Conservation (phyloP, 2,888 invertebrate genomes). For the Aphodius sticticus region DNA sequence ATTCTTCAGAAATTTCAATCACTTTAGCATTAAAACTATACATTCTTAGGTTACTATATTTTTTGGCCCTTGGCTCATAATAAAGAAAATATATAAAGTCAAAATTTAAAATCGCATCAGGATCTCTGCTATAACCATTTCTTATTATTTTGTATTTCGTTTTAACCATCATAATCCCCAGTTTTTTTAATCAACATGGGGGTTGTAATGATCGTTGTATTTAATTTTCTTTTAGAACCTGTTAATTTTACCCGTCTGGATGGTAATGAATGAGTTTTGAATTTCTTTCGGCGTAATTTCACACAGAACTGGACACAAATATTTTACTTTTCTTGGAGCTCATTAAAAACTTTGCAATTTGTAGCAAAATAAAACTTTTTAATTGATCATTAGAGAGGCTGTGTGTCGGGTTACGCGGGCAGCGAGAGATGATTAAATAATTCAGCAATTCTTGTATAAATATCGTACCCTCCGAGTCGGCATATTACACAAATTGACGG, state of each 20-base stretch:
- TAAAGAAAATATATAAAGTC: too few species aligned
- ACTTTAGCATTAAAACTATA: too few species aligned
- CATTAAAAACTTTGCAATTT: constrained; percentile 14
- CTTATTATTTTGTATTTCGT: too few species aligned
- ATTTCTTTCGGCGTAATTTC: neutral
- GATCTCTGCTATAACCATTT: too few species aligned
- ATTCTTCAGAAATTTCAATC: too few species aligned
- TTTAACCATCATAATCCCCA: too few species aligned
- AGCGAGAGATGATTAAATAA: constrained; percentile 17
- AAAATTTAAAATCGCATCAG: too few species aligned
- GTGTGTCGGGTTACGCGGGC: neutral
- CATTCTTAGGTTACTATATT: too few species aligned
- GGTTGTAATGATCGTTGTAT: too few species aligned
- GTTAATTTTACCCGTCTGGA: neutral
- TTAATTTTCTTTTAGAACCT: neutral
- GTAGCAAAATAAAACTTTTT: constrained; percentile 19
- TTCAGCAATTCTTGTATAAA: constrained; percentile 26
- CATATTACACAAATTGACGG: constrained; percentile 23
- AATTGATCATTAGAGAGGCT: constrained; percentile 20
- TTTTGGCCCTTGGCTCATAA: too few species aligned
- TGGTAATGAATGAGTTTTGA: neutral
- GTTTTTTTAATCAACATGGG: too few species aligned
- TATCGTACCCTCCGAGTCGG: constrained; percentile 6
- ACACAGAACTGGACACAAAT: constrained; percentile 4
- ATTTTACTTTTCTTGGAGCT: neutral